Evolutionary conservation across 2,888 invertebrate species (phyloP).

Genomic region (Isotomurus palustris): DNA sequence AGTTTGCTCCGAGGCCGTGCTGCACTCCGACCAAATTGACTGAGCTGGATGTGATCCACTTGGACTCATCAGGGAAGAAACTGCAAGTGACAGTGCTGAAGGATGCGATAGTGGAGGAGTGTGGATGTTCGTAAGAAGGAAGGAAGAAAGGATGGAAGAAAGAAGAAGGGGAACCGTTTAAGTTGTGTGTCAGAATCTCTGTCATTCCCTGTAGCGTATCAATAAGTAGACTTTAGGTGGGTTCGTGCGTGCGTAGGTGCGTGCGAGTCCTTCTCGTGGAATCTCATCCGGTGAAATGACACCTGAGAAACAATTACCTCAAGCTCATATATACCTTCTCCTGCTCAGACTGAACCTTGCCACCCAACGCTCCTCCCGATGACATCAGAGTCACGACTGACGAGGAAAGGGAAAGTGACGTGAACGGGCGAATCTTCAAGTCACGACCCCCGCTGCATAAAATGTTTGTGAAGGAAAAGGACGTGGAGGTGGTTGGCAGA

Average conservation of each 20-base stretch:
- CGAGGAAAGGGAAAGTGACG: background rate
- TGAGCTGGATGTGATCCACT: slow-evolving; percentile 44
- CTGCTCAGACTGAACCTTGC: no score
- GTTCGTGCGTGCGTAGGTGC: no score
- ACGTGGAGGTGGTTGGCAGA: no score
- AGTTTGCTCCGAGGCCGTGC: slow-evolving; percentile 40
- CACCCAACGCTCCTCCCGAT: no score
- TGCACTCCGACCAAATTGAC: slow-evolving; percentile 44
- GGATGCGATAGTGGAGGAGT: slow-evolving; percentile 45
- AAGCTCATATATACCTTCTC: no score
- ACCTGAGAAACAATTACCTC: no score
- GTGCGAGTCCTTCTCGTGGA: no score
- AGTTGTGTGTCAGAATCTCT: background rate
- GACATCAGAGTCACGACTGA: no score
- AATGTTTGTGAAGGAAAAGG: no score
- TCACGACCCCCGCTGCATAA: background rate
- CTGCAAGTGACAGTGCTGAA: slow-evolving; percentile 43
- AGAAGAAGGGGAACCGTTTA: no score
- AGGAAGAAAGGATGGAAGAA: no score
- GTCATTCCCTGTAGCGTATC: slow-evolving; percentile 22
- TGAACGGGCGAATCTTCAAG: background rate
- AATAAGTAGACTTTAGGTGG: slow-evolving; percentile 6
- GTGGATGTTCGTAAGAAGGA: slow-evolving; percentile 46
- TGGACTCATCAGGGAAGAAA: slow-evolving; percentile 32
- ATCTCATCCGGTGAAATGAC: no score